A percentile compares a stretch with the other conserved stretches of the same genome.
Conservation (phyloP, 2,113 vertebrate genomes). For the western clawed frog (Xenopus tropicalis) region UCB_Xtro_10.0 CM004447.2:49439001-49439500, state of each 20-base stretch:
- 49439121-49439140: conserved; percentile 96
- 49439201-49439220: conserved; percentile 99
- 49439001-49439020: conserved; percentile 97
- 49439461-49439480: conserved; percentile 98
- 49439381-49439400: conserved; percentile 92
- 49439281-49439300: conserved; percentile 98
- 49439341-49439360: conserved; percentile 98
- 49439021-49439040: conserved; percentile 98
- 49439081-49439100: conserved; percentile 98
- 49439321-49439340: conserved; percentile 91
- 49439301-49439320: conserved; percentile 96
- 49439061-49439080: conserved; percentile 99
- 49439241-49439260: conserved; percentile 94
- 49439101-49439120: conserved; percentile 95
- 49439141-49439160: conserved; percentile 99
- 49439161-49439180: conserved; percentile 98
- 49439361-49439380: conserved; percentile 92
- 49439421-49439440: conserved; percentile 89
- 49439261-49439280: conserved; percentile 99
- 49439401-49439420: conserved; percentile 90
- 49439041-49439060: conserved; percentile 96
- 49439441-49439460: conserved; percentile 88
- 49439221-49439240: conserved; percentile 99
- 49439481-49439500: conserved; percentile 93
- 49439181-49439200: conserved; percentile 98